phyloP scores from a whole-genome alignment of 1,140 invertebrate genomes.

The Lepidurus couesii region DNA sequence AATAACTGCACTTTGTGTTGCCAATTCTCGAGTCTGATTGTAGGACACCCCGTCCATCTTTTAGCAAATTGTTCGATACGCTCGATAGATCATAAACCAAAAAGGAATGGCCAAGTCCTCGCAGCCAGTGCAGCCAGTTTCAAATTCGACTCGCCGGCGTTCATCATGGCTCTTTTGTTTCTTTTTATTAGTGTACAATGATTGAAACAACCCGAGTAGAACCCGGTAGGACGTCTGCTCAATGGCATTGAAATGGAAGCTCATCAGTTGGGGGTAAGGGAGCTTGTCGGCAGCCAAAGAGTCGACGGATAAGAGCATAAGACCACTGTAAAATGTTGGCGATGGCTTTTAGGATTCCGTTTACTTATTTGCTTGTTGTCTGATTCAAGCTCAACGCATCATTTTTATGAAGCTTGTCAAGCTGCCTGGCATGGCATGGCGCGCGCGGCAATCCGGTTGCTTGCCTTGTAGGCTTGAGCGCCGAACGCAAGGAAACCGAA shows the following conservation, averaged over 20 bases:
- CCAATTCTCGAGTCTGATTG: background rate
- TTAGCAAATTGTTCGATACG: background rate
- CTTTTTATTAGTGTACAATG: background rate
- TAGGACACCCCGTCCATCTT: background rate
- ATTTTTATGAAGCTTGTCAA: background rate
- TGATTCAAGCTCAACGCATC: background rate
- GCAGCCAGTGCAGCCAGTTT: background rate
- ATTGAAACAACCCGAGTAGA: constrained; percentile 17
- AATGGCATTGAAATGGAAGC: constrained; percentile 11
- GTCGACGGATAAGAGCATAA: background rate
- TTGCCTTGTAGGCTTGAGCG: too few species aligned
- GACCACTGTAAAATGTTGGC: background rate
- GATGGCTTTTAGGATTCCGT: background rate
- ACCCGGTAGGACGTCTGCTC: background rate
- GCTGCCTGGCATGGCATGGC: too few species aligned
- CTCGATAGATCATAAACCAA: background rate
- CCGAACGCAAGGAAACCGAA: too few species aligned
- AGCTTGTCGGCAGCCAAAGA: background rate
- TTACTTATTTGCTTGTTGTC: background rate
- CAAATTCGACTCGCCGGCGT: background rate
- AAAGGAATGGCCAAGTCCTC: background rate
- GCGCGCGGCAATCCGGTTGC: too few species aligned
- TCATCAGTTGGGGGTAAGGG: constrained; percentile 12
- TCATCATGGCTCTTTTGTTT: background rate
- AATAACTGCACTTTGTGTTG: background rate